phyloP scores from a whole-genome alignment of 2,888 invertebrate species.

The Aradus depressus region DNA sequence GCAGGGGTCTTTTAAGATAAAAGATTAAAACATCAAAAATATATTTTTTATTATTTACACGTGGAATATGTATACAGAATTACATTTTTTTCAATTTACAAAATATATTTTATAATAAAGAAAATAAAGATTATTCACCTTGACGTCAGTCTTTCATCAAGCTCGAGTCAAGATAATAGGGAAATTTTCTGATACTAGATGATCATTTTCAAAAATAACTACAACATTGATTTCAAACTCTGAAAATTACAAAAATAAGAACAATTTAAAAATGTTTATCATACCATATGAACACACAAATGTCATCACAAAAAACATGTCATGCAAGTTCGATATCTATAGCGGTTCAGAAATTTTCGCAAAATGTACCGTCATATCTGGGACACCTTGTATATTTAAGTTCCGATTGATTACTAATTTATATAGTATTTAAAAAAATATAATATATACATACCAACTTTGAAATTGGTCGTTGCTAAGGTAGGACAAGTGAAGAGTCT shows the following conservation, averaged over 20 bases:
- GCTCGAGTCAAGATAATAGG: constrained; percentile 52
- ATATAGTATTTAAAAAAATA: no score
- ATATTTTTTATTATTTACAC: no score
- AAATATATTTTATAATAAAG: no score
- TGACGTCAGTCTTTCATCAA: neutral
- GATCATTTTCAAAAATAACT: constrained; percentile 84
- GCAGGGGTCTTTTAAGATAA: no score
- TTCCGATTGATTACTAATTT: neutral
- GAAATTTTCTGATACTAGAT: constrained; percentile 89
- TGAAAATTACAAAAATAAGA: constrained; percentile 44
- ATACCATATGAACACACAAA: no score
- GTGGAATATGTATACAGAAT: no score
- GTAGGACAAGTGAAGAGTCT: constrained; percentile 91
- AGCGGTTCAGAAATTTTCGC: neutral
- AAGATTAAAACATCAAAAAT: no score
- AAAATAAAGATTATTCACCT: no score
- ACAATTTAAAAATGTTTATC: constrained; percentile 8
- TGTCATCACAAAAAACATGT: no score
- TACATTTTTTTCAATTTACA: no score
- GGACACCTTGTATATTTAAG: no score
- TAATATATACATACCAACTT: constrained; percentile 69
- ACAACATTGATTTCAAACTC: constrained; percentile 93
- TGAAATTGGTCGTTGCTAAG: constrained; percentile 78
- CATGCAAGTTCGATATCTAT: no score
- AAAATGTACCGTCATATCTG: neutral